Evolutionary conservation across 2,797 vertebrate genomes (phyloP).

Genomic region (Phoxinus dragarum): DNA sequence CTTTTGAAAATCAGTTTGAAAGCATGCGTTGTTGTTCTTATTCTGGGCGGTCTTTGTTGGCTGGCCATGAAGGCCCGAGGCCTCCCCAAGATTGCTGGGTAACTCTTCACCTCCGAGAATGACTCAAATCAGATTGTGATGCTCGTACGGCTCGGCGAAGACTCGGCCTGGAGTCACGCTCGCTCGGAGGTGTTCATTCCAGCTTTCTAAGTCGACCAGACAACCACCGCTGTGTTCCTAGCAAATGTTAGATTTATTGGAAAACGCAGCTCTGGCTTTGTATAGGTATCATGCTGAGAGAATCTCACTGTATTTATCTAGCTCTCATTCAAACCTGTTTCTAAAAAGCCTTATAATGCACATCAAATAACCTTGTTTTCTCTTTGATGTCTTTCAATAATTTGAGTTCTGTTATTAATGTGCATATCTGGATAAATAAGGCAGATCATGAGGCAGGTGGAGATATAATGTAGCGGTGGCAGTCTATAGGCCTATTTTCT

Average conservation of each 20-base stretch:
- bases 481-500: background rate
- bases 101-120: conserved; percentile 45
- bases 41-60: conserved; percentile 29
- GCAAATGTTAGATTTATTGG: conserved; percentile 16
- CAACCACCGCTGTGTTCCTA: conserved; percentile 22
- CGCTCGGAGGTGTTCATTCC: conserved; percentile 44
- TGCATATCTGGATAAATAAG: background rate
- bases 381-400: background rate
- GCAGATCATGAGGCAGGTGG: background rate
- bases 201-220: conserved; percentile 23
- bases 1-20: conserved; percentile 33
- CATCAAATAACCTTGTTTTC: background rate
- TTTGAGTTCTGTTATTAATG: background rate
- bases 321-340: background rate
- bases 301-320: background rate
- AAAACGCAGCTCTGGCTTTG: conserved; percentile 6
- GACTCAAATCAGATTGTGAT: conserved; percentile 50
- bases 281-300: background rate
- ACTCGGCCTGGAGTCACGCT: conserved; percentile 35
- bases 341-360: background rate
- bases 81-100: conserved; percentile 46
- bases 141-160: conserved; percentile 43
- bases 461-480: background rate
- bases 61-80: conserved; percentile 36
- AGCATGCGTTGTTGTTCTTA: conserved; percentile 32